Percentiles rank a stretch among this genome's conserved stretches.
Evolutionary conservation across 2,888 invertebrate species (phyloP).

Genomic region (Sarcophaga subvicina): DNA sequence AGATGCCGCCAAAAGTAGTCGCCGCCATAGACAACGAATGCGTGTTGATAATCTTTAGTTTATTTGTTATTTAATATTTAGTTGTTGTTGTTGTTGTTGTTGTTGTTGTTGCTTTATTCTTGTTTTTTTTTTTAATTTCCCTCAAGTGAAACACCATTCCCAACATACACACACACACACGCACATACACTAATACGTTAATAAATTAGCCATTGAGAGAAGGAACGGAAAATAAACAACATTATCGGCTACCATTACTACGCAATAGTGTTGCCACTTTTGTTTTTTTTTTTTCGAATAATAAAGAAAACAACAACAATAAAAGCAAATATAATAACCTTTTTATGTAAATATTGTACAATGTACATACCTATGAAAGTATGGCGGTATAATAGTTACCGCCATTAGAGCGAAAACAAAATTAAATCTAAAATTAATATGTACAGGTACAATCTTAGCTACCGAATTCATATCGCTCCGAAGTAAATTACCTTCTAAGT

Average conservation of each 20-base stretch:
- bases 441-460: too few relatives aligned
- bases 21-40: conserved; percentile 52
- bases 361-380: too few relatives aligned
- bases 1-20: conserved; percentile 63
- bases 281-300: neutral
- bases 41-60: conserved; percentile 59
- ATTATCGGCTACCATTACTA: neutral
- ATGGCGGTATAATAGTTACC: too few relatives aligned
- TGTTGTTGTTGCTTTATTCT: neutral
- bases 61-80: conserved; percentile 23
- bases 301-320: too few relatives aligned
- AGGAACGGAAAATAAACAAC: neutral
- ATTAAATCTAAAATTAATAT: too few relatives aligned
- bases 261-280: neutral
- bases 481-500: too few relatives aligned
- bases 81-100: neutral
- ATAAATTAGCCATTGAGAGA: neutral
- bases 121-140: neutral
- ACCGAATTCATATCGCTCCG: too few relatives aligned
- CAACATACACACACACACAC: neutral
- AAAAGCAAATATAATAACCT: too few relatives aligned
- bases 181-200: neutral
- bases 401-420: too few relatives aligned
- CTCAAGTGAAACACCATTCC: conserved; percentile 5
- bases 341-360: too few relatives aligned